These are phyloP conservation scores for Ophioninae sp. DNA, from an alignment of 2,888 invertebrate species.

Conservation along the genomic window DNA sequence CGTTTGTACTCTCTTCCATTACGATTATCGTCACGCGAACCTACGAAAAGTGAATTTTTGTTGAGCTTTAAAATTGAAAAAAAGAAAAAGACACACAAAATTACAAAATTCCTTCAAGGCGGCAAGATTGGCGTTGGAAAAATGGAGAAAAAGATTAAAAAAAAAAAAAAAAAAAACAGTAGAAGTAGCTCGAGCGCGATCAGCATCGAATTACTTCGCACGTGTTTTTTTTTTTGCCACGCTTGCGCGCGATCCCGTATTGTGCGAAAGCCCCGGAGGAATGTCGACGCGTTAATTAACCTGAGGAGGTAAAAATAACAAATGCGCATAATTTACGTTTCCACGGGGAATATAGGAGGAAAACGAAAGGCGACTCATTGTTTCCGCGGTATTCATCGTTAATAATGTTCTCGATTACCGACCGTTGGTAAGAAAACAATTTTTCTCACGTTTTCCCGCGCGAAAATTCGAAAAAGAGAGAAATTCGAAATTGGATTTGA, in stretches of 20 bases:
- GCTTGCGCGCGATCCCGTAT: slow-evolving; percentile 26
- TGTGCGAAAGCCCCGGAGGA: slow-evolving; percentile 51
- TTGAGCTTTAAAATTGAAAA: too few species aligned
- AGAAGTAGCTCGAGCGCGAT: slow-evolving; percentile 36
- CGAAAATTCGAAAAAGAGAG: slow-evolving; percentile 16
- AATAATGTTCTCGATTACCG: slow-evolving; percentile 20
- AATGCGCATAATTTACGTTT: slow-evolving; percentile 40
- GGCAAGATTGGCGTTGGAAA: not conserved
- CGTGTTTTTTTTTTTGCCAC: slow-evolving; percentile 34
- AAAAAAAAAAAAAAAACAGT: too few species aligned
- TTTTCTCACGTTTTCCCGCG: slow-evolving; percentile 11
- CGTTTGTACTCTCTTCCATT: not conserved
- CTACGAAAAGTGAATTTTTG: not conserved
- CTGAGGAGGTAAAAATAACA: slow-evolving; percentile 22
- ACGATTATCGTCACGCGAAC: not conserved
- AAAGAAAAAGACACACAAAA: not conserved
- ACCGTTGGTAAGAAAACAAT: slow-evolving; percentile 7
- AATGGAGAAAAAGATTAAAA: not conserved
- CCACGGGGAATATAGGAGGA: slow-evolving; percentile 20
- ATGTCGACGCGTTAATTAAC: slow-evolving; percentile 56
- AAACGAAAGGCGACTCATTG: slow-evolving; percentile 15
- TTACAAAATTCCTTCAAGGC: not conserved
- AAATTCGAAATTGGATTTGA: slow-evolving; percentile 23
- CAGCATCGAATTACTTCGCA: slow-evolving; percentile 5
- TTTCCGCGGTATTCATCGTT: slow-evolving; percentile 32